phyloP scores from a whole-genome alignment of 2,888 invertebrate species.

The Chaetoderma sp. region DNA sequence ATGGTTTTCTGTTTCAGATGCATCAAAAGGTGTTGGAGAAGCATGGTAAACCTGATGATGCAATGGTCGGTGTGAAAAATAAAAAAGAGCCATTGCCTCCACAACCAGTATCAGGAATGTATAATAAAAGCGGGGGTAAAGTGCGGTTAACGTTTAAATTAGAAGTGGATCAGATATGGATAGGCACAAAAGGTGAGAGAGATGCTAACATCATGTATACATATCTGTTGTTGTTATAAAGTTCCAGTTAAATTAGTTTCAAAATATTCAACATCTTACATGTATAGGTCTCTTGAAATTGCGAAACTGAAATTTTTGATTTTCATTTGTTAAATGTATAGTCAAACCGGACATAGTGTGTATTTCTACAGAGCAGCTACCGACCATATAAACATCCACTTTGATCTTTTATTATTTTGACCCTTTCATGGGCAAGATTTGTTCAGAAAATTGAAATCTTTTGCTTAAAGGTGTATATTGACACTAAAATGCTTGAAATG shows the following conservation, averaged over 20 bases:
- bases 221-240: not conserved
- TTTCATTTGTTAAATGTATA: not conserved
- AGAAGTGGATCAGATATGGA: conserved; percentile 90
- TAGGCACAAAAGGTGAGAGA: conserved; percentile 81
- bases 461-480: too few species aligned
- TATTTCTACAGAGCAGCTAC: not conserved
- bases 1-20: conserved; percentile 67
- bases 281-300: too few species aligned
- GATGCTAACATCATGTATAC: too few species aligned
- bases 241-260: too few species aligned
- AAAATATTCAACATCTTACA: too few species aligned
- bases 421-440: too few species aligned
- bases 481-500: too few species aligned
- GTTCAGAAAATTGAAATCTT: too few species aligned
- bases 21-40: conserved; percentile 90
- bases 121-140: conserved; percentile 90
- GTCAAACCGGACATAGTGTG: not conserved
- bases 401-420: too few species aligned
- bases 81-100: conserved; percentile 84
- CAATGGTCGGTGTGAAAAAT: conserved; percentile 86
- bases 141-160: conserved; percentile 91
- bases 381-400: too few species aligned
- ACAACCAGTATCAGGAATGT: conserved; percentile 87
- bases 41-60: conserved; percentile 87
- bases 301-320: not conserved